A percentile compares a stretch with the other conserved stretches of the same genome.
phyloP scores from a whole-genome alignment of 2,113 vertebrate species.

The Lagenorhynchus albirostris region DNA sequence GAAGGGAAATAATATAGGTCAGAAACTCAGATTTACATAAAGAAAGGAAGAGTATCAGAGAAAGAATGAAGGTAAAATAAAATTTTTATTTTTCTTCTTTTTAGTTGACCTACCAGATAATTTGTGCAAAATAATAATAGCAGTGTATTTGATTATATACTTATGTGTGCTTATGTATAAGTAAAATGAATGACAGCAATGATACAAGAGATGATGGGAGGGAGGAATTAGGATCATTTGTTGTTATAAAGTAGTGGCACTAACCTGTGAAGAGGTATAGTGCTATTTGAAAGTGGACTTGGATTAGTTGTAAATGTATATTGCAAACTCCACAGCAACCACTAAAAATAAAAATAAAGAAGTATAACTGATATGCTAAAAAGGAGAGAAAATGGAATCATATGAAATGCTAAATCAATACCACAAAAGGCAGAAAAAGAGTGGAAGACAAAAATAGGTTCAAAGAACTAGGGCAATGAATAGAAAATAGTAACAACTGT shows the following conservation, averaged over 20 bases:
- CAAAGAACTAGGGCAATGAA: not conserved
- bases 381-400: not conserved
- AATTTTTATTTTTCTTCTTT: not conserved
- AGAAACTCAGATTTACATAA: not conserved
- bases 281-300: not conserved
- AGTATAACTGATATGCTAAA: not conserved
- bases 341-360: not conserved
- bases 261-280: not conserved
- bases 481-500: not conserved
- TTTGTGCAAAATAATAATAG: not conserved
- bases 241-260: not conserved
- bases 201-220: not conserved
- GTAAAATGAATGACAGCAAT: not conserved
- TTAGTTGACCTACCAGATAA: not conserved
- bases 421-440: not conserved
- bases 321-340: not conserved
- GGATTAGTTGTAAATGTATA: not conserved
- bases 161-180: not conserved
- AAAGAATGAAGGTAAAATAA: not conserved
- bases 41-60: not conserved
- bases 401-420: not conserved
- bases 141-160: not conserved
- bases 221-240: not conserved
- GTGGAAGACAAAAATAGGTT: not conserved
- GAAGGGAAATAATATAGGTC: not conserved